These are phyloP conservation scores for Pseudococcus jackbeardsleyi DNA, from an alignment of 2,888 invertebrate species.

Conservation along the genomic window DNA sequence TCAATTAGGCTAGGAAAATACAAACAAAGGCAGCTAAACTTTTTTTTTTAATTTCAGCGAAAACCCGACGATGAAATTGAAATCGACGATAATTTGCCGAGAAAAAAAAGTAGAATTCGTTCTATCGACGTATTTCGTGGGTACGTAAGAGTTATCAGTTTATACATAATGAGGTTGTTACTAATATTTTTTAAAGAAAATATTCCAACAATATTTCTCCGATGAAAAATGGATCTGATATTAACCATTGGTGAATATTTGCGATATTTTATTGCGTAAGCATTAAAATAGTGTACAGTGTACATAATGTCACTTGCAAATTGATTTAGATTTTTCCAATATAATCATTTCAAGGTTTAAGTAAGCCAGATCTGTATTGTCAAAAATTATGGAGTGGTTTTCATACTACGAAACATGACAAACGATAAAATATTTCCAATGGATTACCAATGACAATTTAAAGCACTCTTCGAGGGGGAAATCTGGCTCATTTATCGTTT, in stretches of 20 bases:
- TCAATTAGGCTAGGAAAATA: background rate
- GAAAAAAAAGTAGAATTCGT: slow-evolving; percentile 25
- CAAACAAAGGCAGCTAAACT: background rate
- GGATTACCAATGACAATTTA: slow-evolving; percentile 28
- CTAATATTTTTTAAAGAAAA: too few species aligned
- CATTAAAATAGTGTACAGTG: background rate
- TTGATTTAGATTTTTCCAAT: slow-evolving; percentile 18
- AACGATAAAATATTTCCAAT: slow-evolving; percentile 49
- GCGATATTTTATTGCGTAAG: background rate
- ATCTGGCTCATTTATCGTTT: background rate
- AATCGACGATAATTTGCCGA: background rate
- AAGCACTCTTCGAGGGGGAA: background rate
- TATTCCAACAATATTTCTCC: too few species aligned
- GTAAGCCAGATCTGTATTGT: slow-evolving; percentile 1
- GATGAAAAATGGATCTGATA: too few species aligned
- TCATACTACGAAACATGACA: slow-evolving; percentile 26
- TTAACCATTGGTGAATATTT: too few species aligned
- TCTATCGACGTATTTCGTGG: slow-evolving; percentile 59
- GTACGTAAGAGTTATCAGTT: too few species aligned
- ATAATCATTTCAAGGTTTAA: slow-evolving; percentile 5
- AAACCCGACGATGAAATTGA: slow-evolving; percentile 6
- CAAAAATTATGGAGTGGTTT: slow-evolving; percentile 25
- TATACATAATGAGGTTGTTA: too few species aligned
- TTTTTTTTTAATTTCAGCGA: slow-evolving; percentile 16
- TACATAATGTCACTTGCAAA: background rate